Evolutionary conservation across 2,113 vertebrate species (phyloP).

Genomic region (Sphyrna mokarran): DNA sequence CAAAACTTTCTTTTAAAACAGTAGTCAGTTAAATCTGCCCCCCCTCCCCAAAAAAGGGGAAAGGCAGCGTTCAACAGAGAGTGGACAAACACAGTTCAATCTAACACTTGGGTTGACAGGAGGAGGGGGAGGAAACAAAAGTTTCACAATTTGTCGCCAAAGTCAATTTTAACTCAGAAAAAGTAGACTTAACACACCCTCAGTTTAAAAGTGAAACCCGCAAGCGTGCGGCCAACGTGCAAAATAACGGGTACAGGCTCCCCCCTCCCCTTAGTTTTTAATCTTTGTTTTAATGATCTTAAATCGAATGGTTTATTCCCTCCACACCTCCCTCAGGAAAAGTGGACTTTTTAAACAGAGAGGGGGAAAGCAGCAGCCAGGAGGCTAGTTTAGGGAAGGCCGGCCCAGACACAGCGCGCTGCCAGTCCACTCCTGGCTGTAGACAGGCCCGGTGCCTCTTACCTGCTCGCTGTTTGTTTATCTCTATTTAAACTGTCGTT

Average conservation of each 20-base stretch:
- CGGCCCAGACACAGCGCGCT: not conserved
- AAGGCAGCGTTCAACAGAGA: too few relatives aligned
- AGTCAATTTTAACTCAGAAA: not conserved
- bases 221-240: not conserved
- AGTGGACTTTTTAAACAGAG: too few relatives aligned
- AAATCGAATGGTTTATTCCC: too few relatives aligned
- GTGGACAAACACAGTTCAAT: not conserved
- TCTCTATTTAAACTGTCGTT: not conserved
- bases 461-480: not conserved
- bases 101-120: not conserved
- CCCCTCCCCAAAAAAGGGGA: too few relatives aligned
- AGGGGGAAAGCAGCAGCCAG: too few relatives aligned
- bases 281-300: too few relatives aligned
- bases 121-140: not conserved
- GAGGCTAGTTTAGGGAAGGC: too few relatives aligned
- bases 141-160: not conserved
- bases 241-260: not conserved
- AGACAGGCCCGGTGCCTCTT: not conserved
- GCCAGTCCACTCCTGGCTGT: not conserved
- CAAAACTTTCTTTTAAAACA: too few relatives aligned
- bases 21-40: too few relatives aligned
- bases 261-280: not conserved
- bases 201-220: not conserved
- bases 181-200: not conserved
- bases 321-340: too few relatives aligned